A percentile compares a stretch with the other conserved stretches of the same genome.
These are phyloP conservation scores for Sebastiscus albofasciatus DNA, from an alignment of 2,797 vertebrate genomes.

Conservation along the genomic window DNA sequence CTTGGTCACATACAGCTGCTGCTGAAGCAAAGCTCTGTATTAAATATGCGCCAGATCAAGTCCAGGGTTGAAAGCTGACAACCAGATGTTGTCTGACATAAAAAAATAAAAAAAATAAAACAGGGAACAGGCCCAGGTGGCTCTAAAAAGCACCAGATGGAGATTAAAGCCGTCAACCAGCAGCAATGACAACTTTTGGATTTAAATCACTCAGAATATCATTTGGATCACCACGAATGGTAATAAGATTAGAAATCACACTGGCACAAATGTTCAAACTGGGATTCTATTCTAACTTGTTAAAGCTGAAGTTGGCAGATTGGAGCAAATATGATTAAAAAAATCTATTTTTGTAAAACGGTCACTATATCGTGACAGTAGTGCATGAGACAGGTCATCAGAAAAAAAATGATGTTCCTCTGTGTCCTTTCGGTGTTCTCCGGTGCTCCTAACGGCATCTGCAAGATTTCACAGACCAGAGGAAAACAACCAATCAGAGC, in stretches of 20 bases:
- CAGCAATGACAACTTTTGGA: slow-evolving; percentile 20
- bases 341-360: too few species aligned
- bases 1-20: background rate
- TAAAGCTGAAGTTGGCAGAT: background rate
- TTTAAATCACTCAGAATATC: slow-evolving; percentile 3
- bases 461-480: too few species aligned
- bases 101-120: background rate
- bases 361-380: too few species aligned
- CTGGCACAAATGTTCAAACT: background rate
- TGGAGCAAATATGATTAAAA: too few species aligned
- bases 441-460: too few species aligned
- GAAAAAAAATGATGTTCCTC: too few species aligned
- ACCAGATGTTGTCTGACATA: slow-evolving; percentile 47
- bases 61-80: background rate
- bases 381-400: too few species aligned
- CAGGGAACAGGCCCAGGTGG: slow-evolving; percentile 30
- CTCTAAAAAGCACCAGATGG: slow-evolving; percentile 46
- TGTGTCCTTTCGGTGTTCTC: too few species aligned
- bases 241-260: background rate
- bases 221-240: background rate
- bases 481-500: too few species aligned
- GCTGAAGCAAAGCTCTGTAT: background rate
- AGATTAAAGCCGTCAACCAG: slow-evolving; percentile 31
- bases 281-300: background rate
- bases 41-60: background rate